Evolutionary conservation across 2,888 invertebrate species (phyloP).

Genomic region (Argynnis bischoffii): DNA sequence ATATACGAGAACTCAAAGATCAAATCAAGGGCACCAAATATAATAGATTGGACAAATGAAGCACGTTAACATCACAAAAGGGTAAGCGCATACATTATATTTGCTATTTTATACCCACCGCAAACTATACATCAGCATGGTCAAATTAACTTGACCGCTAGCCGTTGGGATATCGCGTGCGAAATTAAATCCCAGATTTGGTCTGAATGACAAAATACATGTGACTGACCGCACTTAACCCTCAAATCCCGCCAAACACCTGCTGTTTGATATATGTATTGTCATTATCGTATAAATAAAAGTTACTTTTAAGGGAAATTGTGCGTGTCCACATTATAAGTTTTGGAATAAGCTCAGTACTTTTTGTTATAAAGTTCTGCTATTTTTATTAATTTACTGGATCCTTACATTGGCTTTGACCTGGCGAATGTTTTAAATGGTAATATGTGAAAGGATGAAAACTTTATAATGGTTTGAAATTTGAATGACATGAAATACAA

Average conservation of each 20-base stretch:
- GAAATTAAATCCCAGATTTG: conserved; percentile 56
- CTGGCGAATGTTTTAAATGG: too few species aligned
- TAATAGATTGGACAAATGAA: too few species aligned
- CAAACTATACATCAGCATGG: conserved; percentile 30
- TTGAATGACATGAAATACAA: too few species aligned
- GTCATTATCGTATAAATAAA: conserved; percentile 27
- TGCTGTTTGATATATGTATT: conserved; percentile 22
- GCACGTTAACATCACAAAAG: too few species aligned
- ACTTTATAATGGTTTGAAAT: too few species aligned
- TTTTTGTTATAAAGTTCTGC: too few species aligned
- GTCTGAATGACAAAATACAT: conserved; percentile 48
- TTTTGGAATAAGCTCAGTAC: neutral
- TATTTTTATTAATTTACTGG: too few species aligned
- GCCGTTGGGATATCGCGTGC: conserved; percentile 36
- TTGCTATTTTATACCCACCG: conserved; percentile 12
- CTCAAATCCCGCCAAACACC: conserved; percentile 46
- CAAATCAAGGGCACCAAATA: too few species aligned
- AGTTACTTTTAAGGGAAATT: neutral
- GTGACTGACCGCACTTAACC: conserved; percentile 50
- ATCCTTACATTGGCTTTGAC: too few species aligned
- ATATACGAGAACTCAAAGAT: too few species aligned
- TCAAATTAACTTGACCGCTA: conserved; percentile 35
- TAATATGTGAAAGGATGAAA: too few species aligned
- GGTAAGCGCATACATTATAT: neutral
- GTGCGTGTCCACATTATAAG: neutral